Percentiles rank a stretch among this genome's conserved stretches.
Evolutionary conservation across 2,113 vertebrate species (phyloP).

Genomic region (Xiphias gladius): DNA sequence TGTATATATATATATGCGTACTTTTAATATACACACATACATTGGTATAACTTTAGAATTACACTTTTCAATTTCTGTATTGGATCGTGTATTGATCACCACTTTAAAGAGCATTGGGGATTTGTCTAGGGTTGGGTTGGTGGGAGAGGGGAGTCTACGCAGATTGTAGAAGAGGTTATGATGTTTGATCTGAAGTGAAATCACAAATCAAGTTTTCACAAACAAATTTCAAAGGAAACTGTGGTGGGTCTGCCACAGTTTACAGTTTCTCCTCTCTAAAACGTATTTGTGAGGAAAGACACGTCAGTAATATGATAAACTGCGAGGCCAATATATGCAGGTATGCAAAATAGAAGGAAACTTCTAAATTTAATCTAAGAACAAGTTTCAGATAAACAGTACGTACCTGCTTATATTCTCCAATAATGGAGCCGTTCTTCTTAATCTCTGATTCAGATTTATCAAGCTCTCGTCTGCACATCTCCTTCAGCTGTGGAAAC

Average conservation of each 20-base stretch:
- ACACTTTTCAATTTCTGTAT: no score
- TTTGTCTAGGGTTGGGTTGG: background rate
- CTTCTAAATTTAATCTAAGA: no score
- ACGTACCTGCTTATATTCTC: conserved; percentile 98
- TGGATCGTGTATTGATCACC: background rate
- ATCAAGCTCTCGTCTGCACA: conserved; percentile 96
- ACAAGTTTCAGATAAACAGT: background rate
- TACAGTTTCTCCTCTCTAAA: conserved; percentile 16
- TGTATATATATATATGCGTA: no score
- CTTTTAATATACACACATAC: no score
- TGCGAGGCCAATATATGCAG: no score
- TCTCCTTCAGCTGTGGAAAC: conserved; percentile 95
- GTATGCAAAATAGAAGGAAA: no score
- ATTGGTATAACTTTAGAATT: no score
- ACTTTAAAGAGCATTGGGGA: background rate
- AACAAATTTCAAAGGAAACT: no score
- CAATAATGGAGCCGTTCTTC: conserved; percentile 98
- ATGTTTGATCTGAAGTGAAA: no score
- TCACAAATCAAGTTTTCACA: no score
- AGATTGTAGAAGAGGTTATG: conserved; percentile 6
- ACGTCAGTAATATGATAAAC: background rate
- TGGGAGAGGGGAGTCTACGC: background rate
- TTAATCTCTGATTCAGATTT: conserved; percentile 98
- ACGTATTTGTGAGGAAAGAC: background rate
- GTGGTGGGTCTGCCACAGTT: conserved; percentile 8